Conservation (phyloP, 2,888 invertebrate species). For the Villa cingulata region DNA sequence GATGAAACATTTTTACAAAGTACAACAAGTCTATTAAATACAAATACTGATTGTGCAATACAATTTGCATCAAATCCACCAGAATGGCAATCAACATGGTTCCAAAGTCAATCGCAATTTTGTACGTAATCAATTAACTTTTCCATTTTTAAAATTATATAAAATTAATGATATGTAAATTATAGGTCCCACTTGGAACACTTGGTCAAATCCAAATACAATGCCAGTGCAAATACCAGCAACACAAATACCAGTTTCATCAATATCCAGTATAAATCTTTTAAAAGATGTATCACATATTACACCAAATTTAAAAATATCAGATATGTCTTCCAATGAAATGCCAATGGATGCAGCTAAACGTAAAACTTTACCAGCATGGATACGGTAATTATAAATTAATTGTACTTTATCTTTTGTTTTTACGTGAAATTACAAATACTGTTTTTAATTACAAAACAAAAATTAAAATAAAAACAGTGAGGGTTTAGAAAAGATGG, state of each 20-base stretch:
- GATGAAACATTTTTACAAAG: slow-evolving; percentile 33
- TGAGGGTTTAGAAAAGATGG: slow-evolving; percentile 91
- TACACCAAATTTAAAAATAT: not conserved
- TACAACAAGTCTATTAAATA: not conserved
- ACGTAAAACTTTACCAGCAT: slow-evolving; percentile 83
- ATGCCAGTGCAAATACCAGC: not conserved
- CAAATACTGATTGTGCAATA: not conserved
- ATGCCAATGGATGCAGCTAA: slow-evolving; percentile 63
- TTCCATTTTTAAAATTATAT: not conserved
- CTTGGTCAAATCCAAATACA: slow-evolving; percentile 8
- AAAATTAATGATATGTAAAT: not conserved
- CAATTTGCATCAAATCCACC: not conserved
- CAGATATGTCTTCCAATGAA: slow-evolving; percentile 7
- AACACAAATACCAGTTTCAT: not conserved
- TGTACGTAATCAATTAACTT: slow-evolving; percentile 2
- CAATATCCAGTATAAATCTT: not conserved
- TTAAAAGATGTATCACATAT: not conserved
- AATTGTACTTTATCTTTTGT: too few species aligned
- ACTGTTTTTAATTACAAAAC: not conserved
- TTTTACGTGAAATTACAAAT: too few species aligned
- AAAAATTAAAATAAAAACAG: slow-evolving; percentile 17
- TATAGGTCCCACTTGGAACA: slow-evolving; percentile 11
- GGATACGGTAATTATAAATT: slow-evolving; percentile 66
- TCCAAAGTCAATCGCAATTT: slow-evolving; percentile 8
- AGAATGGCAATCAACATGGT: slow-evolving; percentile 9